Percentiles rank a stretch among this genome's conserved stretches.
These are phyloP conservation scores for Lichenostomus cassidix DNA, from an alignment of 2,113 vertebrate species.

Conservation along the genomic window DNA sequence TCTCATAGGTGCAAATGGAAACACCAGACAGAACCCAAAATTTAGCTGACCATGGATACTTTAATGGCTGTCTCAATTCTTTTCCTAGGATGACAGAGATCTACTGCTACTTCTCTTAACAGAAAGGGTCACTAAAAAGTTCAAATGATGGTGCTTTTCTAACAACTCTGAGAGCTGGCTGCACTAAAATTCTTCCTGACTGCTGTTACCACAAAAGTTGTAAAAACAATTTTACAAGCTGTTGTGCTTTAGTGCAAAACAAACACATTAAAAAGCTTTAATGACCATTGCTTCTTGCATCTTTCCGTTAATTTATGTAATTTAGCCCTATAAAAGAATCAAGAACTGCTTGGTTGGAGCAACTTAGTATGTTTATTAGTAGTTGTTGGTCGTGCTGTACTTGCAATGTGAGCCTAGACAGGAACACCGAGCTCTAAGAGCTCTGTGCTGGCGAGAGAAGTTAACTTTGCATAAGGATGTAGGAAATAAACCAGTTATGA, in stretches of 20 bases:
- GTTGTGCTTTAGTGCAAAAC: constrained; percentile 23
- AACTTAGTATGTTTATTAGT: neutral
- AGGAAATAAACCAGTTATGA: neutral
- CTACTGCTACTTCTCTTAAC: neutral
- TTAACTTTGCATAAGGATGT: neutral
- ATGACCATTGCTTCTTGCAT: neutral
- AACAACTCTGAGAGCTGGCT: neutral
- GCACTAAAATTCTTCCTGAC: constrained; percentile 5
- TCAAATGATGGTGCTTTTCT: neutral
- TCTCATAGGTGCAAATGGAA: neutral
- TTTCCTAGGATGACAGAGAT: neutral
- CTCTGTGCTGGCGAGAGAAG: neutral
- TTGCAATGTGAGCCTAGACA: neutral
- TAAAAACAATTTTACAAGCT: constrained; percentile 35
- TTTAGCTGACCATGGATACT: neutral
- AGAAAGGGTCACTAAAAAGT: neutral
- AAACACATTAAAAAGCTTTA: constrained; percentile 24
- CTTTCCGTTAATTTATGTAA: neutral
- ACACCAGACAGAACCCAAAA: neutral
- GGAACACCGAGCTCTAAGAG: neutral
- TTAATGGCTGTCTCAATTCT: neutral
- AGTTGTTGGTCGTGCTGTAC: neutral
- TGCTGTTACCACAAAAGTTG: constrained; percentile 12
- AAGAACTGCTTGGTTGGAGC: neutral
- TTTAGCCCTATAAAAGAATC: neutral